Base-by-base conservation (phyloP, 2,888 invertebrate genomes). In the Ennomos fuscantarius region DNA sequence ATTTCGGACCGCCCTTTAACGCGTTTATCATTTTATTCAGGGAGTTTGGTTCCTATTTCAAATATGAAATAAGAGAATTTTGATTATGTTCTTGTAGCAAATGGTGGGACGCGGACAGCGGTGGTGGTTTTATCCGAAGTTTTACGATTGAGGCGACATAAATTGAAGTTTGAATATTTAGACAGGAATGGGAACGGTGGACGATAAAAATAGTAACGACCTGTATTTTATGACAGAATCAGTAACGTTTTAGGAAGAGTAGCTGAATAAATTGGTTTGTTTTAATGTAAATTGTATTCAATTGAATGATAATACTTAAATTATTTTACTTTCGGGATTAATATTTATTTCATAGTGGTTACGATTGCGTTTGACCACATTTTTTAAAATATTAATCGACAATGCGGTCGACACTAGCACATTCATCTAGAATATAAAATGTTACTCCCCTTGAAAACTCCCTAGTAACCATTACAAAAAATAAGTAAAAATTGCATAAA, bases 101-200 rank as follows among this genome's bases (percentile, higher is more conserved):
- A 47, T 45, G 41, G 45, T 32, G 36, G 49, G 45, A 46, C 34
- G 31, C 49, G 45, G 49, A 44, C 45, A 39, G 36, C 10, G 40
- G 40, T 40, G 50, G 44, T 45, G 53, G 40, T 37, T 53, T 59
- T 47, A 62, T 60, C 62, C 50, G 46, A 56, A 68, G 60, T 69
- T 69, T 70, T 67, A 59, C 49, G 70, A 69, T 71, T 73, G 63
- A 65, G 55, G 55, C 66, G 64, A 67, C 65, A 70, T 66, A 67
- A 72, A 73, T 57, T 60, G 36, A 66, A 70, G 58, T 73, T 73
- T 66, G 54, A 66, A 69, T 67, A 65, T 66, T 51, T 62, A 58
- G 66, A 62, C 62, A 62, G 63, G 55, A 69, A 63, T 69, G 64
- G 60, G 55, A 55, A 39, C 47, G 59, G 39, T 12, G 9, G 37